A percentile compares a stretch with the other conserved stretches of the same genome.
Evolutionary conservation across 2,888 invertebrate species (phyloP).

Genomic region (Sussaba pulchella): DNA sequence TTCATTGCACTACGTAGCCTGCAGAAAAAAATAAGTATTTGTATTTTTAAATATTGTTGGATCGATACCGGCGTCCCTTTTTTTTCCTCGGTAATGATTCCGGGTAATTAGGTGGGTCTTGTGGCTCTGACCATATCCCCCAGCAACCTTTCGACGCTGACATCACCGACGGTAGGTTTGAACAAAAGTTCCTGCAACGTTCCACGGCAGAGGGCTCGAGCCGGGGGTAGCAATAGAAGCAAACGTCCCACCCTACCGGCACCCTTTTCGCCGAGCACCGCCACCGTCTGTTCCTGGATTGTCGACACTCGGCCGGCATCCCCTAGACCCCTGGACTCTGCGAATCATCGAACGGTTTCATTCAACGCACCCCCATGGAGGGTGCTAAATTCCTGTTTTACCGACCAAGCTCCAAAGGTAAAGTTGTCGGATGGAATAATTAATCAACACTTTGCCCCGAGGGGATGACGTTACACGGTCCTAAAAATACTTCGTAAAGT

Average conservation of each 20-base stretch:
- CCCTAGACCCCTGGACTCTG: conserved; percentile 88
- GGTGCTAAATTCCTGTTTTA: not conserved
- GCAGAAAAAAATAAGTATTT: conserved; percentile 13
- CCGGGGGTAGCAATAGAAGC: conserved; percentile 89
- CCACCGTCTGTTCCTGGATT: conserved; percentile 92
- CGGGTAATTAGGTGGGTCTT: conserved; percentile 73
- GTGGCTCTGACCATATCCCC: conserved; percentile 87
- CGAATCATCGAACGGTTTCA: conserved; percentile 10
- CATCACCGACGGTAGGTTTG: conserved; percentile 91
- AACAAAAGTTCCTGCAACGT: conserved; percentile 91
- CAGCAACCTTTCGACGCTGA: conserved; percentile 89
- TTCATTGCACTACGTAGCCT: conserved; percentile 44
- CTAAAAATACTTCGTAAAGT: too few relatives aligned
- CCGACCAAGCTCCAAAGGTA: not conserved
- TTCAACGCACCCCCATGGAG: not conserved
- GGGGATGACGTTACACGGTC: too few relatives aligned
- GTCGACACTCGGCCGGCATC: conserved; percentile 87
- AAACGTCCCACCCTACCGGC: conserved; percentile 90
- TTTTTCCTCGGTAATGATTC: not conserved
- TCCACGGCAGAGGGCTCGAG: conserved; percentile 85
- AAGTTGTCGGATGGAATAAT: too few relatives aligned
- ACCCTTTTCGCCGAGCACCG: conserved; percentile 91
- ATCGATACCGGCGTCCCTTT: not conserved
- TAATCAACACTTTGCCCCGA: too few relatives aligned
- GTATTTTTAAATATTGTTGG: conserved; percentile 7